Evolutionary conservation across 2,797 vertebrate species (phyloP).

Genomic region (Phrynocephalus vlangalii): DNA sequence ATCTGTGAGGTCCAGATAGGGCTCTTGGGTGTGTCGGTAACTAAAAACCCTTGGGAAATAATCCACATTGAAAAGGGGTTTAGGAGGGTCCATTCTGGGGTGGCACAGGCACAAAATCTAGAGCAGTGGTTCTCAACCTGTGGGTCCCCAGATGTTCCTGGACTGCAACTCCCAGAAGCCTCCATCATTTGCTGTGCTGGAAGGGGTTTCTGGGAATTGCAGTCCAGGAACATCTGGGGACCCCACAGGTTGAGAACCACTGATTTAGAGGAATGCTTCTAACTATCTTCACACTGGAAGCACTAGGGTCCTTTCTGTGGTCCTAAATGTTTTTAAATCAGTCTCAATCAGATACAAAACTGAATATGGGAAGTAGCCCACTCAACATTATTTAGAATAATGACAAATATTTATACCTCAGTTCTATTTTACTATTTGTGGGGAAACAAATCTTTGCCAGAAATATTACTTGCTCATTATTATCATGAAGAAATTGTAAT

Average conservation of each 20-base stretch:
- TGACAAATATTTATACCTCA: neutral
- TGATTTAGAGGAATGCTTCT: neutral
- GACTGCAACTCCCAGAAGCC: no score
- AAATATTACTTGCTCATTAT: neutral
- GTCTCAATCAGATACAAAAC: neutral
- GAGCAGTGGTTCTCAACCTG: no score
- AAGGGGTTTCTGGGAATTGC: no score
- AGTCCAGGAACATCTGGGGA: no score
- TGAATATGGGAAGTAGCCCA: no score
- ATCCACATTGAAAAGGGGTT: neutral
- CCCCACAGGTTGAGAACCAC: no score
- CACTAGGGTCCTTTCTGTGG: neutral
- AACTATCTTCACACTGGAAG: no score
- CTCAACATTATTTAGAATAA: neutral
- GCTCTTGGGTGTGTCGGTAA: no score
- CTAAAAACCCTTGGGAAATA: no score
- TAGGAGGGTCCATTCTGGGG: no score
- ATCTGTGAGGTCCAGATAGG: neutral
- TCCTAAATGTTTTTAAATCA: neutral
- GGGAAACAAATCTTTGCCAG: neutral
- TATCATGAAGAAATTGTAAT: neutral
- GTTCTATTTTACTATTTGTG: neutral
- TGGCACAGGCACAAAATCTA: neutral
- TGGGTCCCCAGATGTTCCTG: no score
- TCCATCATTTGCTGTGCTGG: no score